A percentile compares a stretch with the other conserved stretches of the same genome.
phyloP scores from a whole-genome alignment of 2,113 vertebrate genomes.

The Pycnonotus jocosus region DNA sequence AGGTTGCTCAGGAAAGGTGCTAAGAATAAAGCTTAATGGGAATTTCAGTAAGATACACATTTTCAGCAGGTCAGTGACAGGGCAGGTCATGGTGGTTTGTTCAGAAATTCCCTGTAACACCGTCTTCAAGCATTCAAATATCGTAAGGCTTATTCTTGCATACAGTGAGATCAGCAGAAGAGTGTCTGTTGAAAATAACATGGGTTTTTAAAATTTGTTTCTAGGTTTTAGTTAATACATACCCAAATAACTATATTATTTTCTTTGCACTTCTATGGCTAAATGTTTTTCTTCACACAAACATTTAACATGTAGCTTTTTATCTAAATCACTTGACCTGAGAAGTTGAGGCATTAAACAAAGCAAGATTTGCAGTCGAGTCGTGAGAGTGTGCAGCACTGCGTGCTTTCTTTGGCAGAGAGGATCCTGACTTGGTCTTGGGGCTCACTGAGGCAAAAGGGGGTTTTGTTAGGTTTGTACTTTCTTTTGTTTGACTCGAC shows the following conservation, averaged over 20 bases:
- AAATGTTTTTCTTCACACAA: neutral
- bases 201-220: neutral
- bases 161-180: neutral
- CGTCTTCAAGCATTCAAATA: neutral
- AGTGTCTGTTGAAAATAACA: neutral
- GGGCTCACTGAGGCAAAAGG: slow-evolving; percentile 7
- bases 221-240: neutral
- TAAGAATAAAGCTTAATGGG: neutral
- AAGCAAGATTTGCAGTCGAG: neutral
- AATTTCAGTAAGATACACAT: neutral
- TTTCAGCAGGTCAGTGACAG: neutral
- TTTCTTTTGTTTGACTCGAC: slow-evolving; percentile 7
- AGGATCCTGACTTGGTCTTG: neutral
- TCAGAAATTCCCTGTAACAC: neutral
- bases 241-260: neutral
- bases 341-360: neutral
- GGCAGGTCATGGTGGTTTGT: neutral
- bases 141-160: neutral
- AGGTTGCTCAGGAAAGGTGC: neutral
- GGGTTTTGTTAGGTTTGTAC: slow-evolving; percentile 7
- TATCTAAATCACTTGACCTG: slow-evolving; percentile 15
- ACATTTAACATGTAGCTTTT: neutral
- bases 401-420: neutral
- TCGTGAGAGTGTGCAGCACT: neutral
- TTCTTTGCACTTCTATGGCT: neutral